These are phyloP conservation scores for Mastomys natalensis DNA, from an alignment of 2,113 vertebrate species.

Conservation along the genomic window DNA sequence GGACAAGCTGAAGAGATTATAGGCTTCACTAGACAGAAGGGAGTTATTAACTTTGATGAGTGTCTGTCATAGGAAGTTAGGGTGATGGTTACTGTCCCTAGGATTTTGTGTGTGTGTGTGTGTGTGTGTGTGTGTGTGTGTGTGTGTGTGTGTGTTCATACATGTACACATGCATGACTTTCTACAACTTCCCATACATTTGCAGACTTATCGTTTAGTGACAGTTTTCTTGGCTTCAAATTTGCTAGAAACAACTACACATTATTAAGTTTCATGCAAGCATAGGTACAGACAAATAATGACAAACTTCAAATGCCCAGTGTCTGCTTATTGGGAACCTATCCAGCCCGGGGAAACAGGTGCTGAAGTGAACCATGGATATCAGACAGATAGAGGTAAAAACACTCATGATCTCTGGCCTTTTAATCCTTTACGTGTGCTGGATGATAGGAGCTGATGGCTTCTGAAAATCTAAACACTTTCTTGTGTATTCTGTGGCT, in stretches of 20 bases:
- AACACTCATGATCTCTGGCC: too few species aligned
- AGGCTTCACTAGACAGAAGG: constrained; percentile 38
- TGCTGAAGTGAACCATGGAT: too few species aligned
- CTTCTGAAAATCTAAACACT: too few species aligned
- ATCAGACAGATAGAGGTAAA: too few species aligned
- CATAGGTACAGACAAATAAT: not conserved
- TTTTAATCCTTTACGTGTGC: too few species aligned
- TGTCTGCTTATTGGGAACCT: not conserved
- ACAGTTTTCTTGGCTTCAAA: not conserved
- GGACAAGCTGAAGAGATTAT: not conserved
- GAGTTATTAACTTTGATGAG: constrained; percentile 38
- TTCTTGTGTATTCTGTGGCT: too few species aligned
- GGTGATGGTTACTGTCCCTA: not conserved
- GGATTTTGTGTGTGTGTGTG: too few species aligned
- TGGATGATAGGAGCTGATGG: too few species aligned
- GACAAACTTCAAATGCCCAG: not conserved
- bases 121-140: too few species aligned
- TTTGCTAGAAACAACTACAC: not conserved
- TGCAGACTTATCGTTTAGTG: not conserved
- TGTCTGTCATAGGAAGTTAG: constrained; percentile 55
- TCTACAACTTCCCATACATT: not conserved
- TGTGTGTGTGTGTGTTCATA: too few species aligned
- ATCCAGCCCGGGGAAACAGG: too few species aligned
- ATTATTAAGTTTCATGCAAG: not conserved
- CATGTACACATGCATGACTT: not conserved